phyloP scores from a whole-genome alignment of 2,113 vertebrate genomes.

The Ameiurus melas region DNA sequence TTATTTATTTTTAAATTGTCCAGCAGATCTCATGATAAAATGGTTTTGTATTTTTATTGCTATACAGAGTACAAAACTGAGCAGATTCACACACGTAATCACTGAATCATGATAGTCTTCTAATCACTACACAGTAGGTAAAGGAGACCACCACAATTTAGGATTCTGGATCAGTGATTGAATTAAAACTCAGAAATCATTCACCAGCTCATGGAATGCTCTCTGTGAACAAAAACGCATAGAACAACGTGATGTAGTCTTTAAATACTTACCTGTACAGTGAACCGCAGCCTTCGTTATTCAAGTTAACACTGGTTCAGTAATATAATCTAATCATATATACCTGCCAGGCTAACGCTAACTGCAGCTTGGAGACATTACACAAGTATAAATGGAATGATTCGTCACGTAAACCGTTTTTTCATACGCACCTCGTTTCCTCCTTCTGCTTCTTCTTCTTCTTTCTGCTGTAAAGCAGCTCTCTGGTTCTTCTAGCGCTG shows the following conservation, averaged over 20 bases:
- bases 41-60: not conserved
- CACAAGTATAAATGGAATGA: not conserved
- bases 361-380: no score
- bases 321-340: no score
- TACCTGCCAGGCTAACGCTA: no score
- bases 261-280: not conserved
- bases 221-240: not conserved
- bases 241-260: not conserved
- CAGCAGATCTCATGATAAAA: not conserved
- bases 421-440: not conserved
- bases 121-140: not conserved
- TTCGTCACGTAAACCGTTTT: not conserved
- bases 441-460: not conserved
- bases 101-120: not conserved
- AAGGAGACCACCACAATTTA: not conserved
- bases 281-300: not conserved
- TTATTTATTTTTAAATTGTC: not conserved
- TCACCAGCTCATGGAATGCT: not conserved
- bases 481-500: not conserved
- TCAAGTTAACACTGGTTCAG: not conserved
- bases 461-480: not conserved
- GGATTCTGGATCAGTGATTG: not conserved
- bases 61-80: not conserved
- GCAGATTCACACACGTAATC: not conserved
- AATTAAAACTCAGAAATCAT: not conserved